These are phyloP conservation scores for Potorous gilbertii DNA, from an alignment of 2,797 vertebrate species.

Conservation along the genomic window DNA sequence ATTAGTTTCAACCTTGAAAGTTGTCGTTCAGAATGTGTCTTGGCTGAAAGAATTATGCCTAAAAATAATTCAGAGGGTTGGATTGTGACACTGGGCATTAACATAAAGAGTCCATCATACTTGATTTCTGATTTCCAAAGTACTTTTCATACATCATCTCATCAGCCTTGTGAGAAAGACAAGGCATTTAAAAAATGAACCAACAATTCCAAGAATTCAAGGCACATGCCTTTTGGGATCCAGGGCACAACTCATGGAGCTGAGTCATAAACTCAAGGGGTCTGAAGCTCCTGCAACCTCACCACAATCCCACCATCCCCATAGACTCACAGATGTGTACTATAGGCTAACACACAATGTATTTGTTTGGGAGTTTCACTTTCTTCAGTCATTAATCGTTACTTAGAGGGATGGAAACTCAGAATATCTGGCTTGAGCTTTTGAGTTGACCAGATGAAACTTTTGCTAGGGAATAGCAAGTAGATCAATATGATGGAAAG, in stretches of 20 bases:
- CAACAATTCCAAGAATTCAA: not conserved
- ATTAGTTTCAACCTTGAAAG: slow-evolving; percentile 91
- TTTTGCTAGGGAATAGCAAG: not conserved
- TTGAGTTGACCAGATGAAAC: not conserved
- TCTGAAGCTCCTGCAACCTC: not conserved
- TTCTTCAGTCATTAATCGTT: not conserved
- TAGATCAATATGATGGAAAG: not conserved
- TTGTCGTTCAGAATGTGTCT: slow-evolving; percentile 91
- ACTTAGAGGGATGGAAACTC: too few species aligned
- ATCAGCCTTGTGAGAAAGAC: not conserved
- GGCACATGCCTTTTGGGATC: not conserved
- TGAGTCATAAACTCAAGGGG: not conserved
- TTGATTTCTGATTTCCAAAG: not conserved
- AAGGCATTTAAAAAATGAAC: not conserved
- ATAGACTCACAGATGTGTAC: not conserved
- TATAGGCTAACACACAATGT: not conserved
- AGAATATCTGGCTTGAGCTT: not conserved
- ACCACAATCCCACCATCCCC: not conserved
- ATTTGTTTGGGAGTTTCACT: not conserved
- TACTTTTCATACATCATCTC: not conserved
- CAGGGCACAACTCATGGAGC: not conserved
- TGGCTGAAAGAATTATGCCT: slow-evolving; percentile 95
- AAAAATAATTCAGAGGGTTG: slow-evolving; percentile 60
- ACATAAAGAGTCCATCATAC: not conserved
- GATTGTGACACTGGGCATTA: not conserved